phyloP scores from a whole-genome alignment of 2,797 vertebrate genomes.

The Melanogrammus aeglefinus region DNA sequence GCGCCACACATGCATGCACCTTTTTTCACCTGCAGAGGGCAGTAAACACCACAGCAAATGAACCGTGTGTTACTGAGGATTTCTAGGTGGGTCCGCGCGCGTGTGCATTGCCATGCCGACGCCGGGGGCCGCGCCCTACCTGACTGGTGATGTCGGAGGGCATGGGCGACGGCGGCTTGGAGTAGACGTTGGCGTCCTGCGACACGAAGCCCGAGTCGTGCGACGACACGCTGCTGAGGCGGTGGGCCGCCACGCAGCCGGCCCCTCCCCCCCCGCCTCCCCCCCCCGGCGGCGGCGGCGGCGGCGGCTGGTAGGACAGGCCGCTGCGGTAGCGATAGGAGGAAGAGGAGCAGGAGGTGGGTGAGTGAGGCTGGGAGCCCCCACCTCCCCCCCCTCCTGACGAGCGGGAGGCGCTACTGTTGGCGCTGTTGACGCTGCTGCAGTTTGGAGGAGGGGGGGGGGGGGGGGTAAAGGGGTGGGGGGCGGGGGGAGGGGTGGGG shows the following conservation, averaged over 20 bases:
- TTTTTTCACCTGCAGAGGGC: not conserved
- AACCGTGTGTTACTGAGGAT: not conserved
- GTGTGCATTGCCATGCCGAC: not conserved
- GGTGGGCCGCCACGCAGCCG: conserved; percentile 76
- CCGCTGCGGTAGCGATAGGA: conserved; percentile 93
- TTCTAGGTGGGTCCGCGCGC: not conserved
- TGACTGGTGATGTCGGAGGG: conserved; percentile 95
- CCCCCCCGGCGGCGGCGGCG: conserved; percentile 43
- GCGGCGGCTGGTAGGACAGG: conserved; percentile 82
- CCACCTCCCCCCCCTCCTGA: conserved; percentile 53
- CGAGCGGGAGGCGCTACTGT: conserved; percentile 87
- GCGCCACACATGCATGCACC: not conserved
- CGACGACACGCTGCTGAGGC: conserved; percentile 94
- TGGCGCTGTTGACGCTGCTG: conserved; percentile 90
- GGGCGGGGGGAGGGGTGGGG: conserved; percentile 1
- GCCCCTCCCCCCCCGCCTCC: conserved; percentile 14
- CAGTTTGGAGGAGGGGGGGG: conserved; percentile 36
- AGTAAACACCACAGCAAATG: not conserved
- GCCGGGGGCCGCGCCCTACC: conserved; percentile 61
- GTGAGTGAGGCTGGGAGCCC: conserved; percentile 88
- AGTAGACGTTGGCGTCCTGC: conserved; percentile 90
- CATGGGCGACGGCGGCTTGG: conserved; percentile 98
- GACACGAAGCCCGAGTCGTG: conserved; percentile 97
- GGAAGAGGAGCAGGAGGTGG: conserved; percentile 86
- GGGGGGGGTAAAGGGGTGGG: conserved; percentile 22